Conservation (phyloP, 92 coral and sea anemone genomes). For the Epizoanthus ramosus region DNA sequence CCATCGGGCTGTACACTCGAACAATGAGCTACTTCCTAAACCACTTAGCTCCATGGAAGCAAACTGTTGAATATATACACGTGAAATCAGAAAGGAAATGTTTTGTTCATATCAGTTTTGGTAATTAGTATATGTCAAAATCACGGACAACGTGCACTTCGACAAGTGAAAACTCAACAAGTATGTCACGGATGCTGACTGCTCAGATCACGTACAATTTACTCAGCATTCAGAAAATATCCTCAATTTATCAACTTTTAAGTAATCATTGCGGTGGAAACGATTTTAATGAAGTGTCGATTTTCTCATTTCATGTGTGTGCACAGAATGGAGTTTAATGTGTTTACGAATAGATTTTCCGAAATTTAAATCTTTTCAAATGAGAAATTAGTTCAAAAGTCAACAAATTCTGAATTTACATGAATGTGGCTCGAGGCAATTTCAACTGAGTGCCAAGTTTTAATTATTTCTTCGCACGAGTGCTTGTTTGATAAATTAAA, state of each 20-base stretch:
- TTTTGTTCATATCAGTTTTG: not conserved
- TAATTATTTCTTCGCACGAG: not conserved
- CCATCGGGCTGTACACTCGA: not conserved
- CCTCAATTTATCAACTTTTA: not conserved
- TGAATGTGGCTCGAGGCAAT: constrained; percentile 10
- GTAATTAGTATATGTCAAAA: not conserved
- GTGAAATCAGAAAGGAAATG: not conserved
- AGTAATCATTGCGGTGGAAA: not conserved
- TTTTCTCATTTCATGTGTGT: constrained; percentile 3
- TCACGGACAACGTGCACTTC: not conserved
- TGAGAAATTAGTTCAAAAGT: constrained; percentile 13
- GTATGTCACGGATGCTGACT: not conserved
- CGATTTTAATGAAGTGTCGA: not conserved
- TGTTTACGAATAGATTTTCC: constrained; percentile 8
- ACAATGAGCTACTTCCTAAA: not conserved
- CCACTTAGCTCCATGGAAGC: not conserved
- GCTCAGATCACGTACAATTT: not conserved
- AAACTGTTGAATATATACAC: not conserved
- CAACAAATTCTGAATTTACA: constrained; percentile 5
- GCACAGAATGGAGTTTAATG: not conserved
- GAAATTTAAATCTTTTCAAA: not conserved
- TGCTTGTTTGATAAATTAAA: not conserved
- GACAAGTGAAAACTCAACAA: not conserved
- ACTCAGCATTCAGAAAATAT: not conserved
- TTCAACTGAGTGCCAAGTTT: not conserved